phyloP scores from a whole-genome alignment of 1,140 invertebrate species.

The Magallana ariakensis region DNA sequence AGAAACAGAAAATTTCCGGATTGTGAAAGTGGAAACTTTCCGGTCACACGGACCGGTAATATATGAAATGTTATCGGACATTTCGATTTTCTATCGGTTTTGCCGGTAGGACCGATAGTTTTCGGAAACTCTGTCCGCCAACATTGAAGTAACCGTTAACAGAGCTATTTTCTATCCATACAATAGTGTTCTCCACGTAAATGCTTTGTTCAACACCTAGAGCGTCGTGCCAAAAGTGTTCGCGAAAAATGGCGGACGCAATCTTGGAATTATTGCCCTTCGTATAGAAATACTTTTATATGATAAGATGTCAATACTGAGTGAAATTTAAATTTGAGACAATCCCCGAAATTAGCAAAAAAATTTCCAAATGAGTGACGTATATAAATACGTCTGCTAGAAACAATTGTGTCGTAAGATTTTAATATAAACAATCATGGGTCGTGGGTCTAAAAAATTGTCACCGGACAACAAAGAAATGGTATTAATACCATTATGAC shows the following conservation, averaged over 20 bases:
- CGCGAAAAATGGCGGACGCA: background rate
- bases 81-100: too few relatives aligned
- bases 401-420: background rate
- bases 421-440: constrained; percentile 48
- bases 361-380: background rate
- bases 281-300: too few relatives aligned
- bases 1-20: too few relatives aligned
- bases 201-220: background rate
- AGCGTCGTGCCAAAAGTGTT: background rate
- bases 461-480: constrained; percentile 43
- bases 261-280: too few relatives aligned
- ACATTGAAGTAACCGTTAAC: background rate
- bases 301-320: too few relatives aligned
- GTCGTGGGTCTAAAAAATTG: constrained; percentile 41
- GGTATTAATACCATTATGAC: constrained; percentile 13
- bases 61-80: too few relatives aligned
- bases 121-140: too few relatives aligned
- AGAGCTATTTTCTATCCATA: background rate
- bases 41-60: too few relatives aligned
- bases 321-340: too few relatives aligned
- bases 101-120: too few relatives aligned
- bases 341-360: background rate
- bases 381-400: background rate
- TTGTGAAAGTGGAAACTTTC: too few relatives aligned
- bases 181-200: background rate